phyloP scores from a whole-genome alignment of 2,113 vertebrate species.

The Todiramphus chloris region DNA sequence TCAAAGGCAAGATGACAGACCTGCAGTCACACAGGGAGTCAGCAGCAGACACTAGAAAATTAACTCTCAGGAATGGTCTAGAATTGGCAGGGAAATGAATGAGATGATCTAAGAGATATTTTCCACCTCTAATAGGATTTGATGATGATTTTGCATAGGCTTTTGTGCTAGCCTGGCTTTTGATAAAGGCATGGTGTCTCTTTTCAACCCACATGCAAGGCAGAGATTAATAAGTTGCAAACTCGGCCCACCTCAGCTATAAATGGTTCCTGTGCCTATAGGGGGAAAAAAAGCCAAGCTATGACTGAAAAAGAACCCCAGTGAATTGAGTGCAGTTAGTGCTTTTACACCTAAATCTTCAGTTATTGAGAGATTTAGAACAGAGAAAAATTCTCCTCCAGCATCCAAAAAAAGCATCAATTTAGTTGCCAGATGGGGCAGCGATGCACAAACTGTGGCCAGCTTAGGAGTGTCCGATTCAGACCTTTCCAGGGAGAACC shows the following conservation, averaged over 20 bases:
- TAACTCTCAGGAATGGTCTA: constrained; percentile 55
- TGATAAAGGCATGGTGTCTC: constrained; percentile 66
- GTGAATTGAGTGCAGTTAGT: background rate
- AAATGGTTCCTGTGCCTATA: constrained; percentile 30
- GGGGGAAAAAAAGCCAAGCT: constrained; percentile 1
- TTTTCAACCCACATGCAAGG: constrained; percentile 49
- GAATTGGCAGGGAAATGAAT: constrained; percentile 68
- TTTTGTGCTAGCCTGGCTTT: constrained; percentile 59
- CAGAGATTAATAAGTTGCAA: constrained; percentile 66
- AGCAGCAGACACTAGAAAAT: constrained; percentile 53
- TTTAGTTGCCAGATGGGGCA: background rate
- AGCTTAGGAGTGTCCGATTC: background rate
- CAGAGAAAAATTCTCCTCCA: constrained; percentile 12
- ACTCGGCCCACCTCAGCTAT: constrained; percentile 23
- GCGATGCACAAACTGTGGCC: background rate
- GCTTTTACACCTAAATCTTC: constrained; percentile 32
- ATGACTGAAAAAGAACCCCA: background rate
- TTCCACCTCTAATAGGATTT: constrained; percentile 68
- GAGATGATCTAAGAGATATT: constrained; percentile 70
- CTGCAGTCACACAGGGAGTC: constrained; percentile 25
- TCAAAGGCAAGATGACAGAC: constrained; percentile 51
- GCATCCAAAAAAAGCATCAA: background rate
- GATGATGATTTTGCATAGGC: constrained; percentile 68
- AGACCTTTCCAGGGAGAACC: background rate
- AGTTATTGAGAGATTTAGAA: constrained; percentile 33